A percentile compares a stretch with the other conserved stretches of the same genome.
Evolutionary conservation across 1,140 invertebrate genomes (phyloP).

Genomic region (Zaprionus ornatus): DNA sequence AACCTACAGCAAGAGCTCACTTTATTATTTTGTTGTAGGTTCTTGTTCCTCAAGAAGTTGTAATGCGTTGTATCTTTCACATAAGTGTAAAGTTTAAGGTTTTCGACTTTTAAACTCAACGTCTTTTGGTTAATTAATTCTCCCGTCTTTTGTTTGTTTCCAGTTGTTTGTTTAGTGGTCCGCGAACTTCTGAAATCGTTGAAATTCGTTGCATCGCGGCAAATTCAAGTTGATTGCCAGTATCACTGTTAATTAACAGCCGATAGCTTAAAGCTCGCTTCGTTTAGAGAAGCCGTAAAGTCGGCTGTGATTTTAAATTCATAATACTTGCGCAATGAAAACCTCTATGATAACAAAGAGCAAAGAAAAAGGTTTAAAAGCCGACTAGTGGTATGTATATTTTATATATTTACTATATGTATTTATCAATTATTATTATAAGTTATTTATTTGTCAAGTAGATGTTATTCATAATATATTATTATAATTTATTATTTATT

Average conservation of each 20-base stretch:
- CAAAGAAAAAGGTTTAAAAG: no score
- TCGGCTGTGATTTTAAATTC: no score
- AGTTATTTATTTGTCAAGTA: no score
- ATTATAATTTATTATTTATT: no score
- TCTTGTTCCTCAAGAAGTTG: neutral
- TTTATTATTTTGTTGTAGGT: neutral
- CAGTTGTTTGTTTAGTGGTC: slow-evolving; percentile 26
- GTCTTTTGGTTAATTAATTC: slow-evolving; percentile 26
- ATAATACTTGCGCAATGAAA: no score
- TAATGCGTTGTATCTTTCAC: slow-evolving; percentile 6
- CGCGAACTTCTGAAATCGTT: slow-evolving; percentile 41
- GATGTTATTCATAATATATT: no score
- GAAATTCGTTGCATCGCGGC: slow-evolving; percentile 11
- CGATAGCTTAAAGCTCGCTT: neutral
- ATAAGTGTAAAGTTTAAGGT: neutral
- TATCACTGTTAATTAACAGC: slow-evolving; percentile 23
- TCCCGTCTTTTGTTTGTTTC: slow-evolving; percentile 7
- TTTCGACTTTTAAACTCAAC: slow-evolving; percentile 33
- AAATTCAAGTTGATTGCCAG: neutral
- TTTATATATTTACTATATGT: no score
- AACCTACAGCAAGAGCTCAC: neutral
- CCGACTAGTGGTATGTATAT: no score
- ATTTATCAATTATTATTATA: no score
- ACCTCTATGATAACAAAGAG: no score
- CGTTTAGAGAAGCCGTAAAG: neutral